phyloP scores from a whole-genome alignment of 2,797 vertebrate genomes.

The Helostoma temminkii region DNA sequence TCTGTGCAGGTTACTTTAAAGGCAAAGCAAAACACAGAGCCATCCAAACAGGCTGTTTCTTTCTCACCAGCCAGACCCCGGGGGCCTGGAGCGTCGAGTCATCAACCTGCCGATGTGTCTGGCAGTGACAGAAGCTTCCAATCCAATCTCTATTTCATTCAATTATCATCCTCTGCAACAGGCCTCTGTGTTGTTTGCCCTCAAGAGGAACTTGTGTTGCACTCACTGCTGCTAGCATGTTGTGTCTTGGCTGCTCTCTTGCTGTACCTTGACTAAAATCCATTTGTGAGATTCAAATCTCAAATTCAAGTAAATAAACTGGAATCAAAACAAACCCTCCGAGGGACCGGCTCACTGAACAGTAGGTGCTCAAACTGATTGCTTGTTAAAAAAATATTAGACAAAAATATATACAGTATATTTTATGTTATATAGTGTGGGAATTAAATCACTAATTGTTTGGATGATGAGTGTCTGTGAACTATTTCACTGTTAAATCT shows the following conservation, averaged over 20 bases:
- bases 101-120: conserved; percentile 76
- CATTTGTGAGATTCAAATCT: conserved; percentile 43
- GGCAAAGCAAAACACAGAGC: conserved; percentile 43
- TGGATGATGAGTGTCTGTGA: conserved; percentile 52
- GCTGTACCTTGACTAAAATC: conserved; percentile 42
- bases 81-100: conserved; percentile 59
- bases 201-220: conserved; percentile 66
- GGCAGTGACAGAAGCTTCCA: conserved; percentile 78
- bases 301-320: conserved; percentile 34
- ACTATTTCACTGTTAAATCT: conserved; percentile 46
- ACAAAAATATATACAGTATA: background rate
- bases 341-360: conserved; percentile 1
- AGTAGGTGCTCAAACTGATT: conserved; percentile 2
- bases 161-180: conserved; percentile 76
- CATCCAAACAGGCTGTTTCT: conserved; percentile 55
- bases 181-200: conserved; percentile 65
- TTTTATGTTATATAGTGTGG: conserved; percentile 15
- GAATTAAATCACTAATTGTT: conserved; percentile 33
- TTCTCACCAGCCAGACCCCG: conserved; percentile 59
- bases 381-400: background rate
- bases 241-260: conserved; percentile 43
- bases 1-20: conserved; percentile 48
- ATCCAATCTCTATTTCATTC: conserved; percentile 82
- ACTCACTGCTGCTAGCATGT: conserved; percentile 39
- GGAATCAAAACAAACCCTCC: conserved; percentile 26